Evolutionary conservation across 2,888 invertebrate genomes (phyloP), one percentile per base, ranked within the genome.

Genomic region (Timema podura): DNA sequence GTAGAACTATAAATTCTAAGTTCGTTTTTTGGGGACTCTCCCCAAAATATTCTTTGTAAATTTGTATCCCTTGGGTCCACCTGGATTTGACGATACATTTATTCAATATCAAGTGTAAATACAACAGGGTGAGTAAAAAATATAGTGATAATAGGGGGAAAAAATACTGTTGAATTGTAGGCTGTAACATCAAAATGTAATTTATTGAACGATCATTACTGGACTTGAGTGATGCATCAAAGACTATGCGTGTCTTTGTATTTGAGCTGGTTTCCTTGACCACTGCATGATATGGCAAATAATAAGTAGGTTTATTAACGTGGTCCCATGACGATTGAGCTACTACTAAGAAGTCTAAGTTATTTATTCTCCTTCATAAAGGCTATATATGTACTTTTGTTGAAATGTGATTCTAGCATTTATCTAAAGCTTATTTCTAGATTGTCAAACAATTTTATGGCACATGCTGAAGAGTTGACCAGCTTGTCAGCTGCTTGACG

Each of bases 1-100:
- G 44, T 46, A 6, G 47, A 16, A n/a, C 16, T 15, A 11, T 6
- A 65, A 11, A 48, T 16, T 65, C 13, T 11, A 45, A 16, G 13
- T 15, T 7, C 13, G 1, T 7, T 48, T 16, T 65, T 7, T 9
- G 45, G n/a, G 65, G 11, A 15, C 2, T 49, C 16, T 15, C 45
- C 16, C 65, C 48, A 46, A 16, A 65, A 13, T 13, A 65, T 48
- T 48, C 48, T n/a, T 47, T 65, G 65, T 49, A 65, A 6, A 65
- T 65, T 48, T 47, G 48, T 11, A 16, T 65, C n/a, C 7, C 30
- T 48, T 47, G 65, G 7, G 7, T 65, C 16, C 15, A 65, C 5
- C 47, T 65, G 45, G n/a, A 65, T 47, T 13, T 65, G 65, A 30
- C 65, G 7, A 49, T 65, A 46, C 65, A 48, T 65, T 57, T 57